Conservation (phyloP, 2,113 vertebrate species). For the Varanus komodoensis region DNA sequence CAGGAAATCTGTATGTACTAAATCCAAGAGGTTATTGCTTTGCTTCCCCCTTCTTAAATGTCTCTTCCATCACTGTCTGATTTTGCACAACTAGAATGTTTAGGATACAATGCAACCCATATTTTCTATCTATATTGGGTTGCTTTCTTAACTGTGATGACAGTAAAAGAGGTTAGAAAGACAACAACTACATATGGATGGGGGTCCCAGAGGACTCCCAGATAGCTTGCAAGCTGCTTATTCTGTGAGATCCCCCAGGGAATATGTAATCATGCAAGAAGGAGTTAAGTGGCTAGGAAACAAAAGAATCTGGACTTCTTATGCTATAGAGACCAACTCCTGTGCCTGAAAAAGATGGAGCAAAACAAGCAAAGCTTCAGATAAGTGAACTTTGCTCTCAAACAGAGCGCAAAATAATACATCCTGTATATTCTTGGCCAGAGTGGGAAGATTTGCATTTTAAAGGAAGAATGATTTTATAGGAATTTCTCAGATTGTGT, state of each 20-base stretch:
- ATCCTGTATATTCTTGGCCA: neutral
- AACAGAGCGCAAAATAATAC: neutral
- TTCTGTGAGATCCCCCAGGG: neutral
- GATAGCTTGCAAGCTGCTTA: constrained; percentile 44
- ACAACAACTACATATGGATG: constrained; percentile 7
- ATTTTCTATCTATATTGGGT: neutral
- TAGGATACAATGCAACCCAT: constrained; percentile 26
- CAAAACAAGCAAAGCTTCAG: constrained; percentile 59
- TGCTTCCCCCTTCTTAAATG: neutral
- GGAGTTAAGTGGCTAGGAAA: constrained; percentile 67
- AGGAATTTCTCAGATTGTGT: neutral
- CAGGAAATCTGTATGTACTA: constrained; percentile 26
- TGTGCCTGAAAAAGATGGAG: constrained; percentile 69
- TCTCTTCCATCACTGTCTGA: neutral
- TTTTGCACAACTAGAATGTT: constrained; percentile 15
- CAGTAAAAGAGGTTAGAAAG: neutral
- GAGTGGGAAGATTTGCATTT: neutral
- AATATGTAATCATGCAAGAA: constrained; percentile 51
- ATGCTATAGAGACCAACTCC: constrained; percentile 72
- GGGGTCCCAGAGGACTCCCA: constrained; percentile 16
- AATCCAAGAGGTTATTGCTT: constrained; percentile 23
- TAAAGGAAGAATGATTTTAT: neutral
- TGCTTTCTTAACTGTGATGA: constrained; percentile 22
- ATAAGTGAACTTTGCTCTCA: constrained; percentile 45
- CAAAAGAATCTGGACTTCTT: constrained; percentile 68